Conservation (phyloP, 2,797 vertebrate species). For the Anguilla anguilla region DNA sequence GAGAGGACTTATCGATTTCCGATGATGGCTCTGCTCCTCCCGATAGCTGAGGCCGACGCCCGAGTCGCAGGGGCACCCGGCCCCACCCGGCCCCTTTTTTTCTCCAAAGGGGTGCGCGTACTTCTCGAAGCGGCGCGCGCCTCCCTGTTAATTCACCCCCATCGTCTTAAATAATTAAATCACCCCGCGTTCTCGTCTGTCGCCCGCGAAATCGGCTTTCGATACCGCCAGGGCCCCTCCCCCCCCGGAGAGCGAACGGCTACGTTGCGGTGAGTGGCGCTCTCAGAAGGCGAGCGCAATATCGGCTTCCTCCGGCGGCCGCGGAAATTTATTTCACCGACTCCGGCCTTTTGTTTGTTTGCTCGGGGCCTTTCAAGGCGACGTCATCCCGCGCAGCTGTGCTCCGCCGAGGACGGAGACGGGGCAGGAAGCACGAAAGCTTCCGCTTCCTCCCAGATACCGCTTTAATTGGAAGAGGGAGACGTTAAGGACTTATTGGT, state of each 20-base stretch:
- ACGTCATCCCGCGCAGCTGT: not conserved
- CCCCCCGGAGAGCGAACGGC: not conserved
- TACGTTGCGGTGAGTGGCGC: not conserved
- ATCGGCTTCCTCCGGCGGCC: not conserved
- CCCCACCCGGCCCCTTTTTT: no score
- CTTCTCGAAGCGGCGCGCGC: not conserved
- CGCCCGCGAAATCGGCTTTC: not conserved
- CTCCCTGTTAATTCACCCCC: not conserved
- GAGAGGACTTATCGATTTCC: conserved; percentile 15
- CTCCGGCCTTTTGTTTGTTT: not conserved
- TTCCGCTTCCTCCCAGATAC: not conserved
- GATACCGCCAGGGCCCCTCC: not conserved
- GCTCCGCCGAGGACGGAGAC: not conserved
- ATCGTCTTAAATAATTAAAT: conserved; percentile 3
- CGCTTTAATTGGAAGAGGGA: not conserved
- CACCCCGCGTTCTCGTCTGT: not conserved
- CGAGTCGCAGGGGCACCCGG: not conserved
- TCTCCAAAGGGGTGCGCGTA: not conserved
- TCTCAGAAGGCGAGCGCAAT: not conserved
- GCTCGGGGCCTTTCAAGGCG: not conserved
- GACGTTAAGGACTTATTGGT: not conserved
- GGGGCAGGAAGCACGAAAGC: conserved; percentile 5
- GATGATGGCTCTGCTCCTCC: conserved; percentile 2
- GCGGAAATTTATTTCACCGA: not conserved
- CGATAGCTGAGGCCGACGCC: not conserved